A percentile compares a stretch with the other conserved stretches of the same genome.
Conservation (phyloP, 2,797 vertebrate species). For the Botia almorhae region DNA sequence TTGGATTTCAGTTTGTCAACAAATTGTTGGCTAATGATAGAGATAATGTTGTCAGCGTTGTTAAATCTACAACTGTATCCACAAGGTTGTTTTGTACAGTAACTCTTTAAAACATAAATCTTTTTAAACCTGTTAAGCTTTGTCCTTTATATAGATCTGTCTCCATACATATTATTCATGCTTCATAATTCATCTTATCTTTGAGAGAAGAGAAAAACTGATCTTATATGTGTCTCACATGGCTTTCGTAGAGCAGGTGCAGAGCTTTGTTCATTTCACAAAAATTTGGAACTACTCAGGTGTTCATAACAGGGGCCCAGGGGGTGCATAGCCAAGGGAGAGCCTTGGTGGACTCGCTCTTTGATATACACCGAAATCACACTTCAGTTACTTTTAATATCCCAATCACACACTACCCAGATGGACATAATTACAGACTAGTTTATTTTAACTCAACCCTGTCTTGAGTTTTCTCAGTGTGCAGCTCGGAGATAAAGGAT, state of each 20-base stretch:
- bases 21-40: neutral
- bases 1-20: neutral
- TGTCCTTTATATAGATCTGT: neutral
- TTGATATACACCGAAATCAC: constrained; percentile 70
- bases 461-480: constrained; percentile 68
- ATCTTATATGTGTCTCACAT: constrained; percentile 40
- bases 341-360: constrained; percentile 54
- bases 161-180: constrained; percentile 26
- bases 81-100: neutral
- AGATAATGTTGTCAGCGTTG: neutral
- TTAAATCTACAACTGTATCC: neutral
- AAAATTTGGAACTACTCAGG: constrained; percentile 70
- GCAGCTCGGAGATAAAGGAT: constrained; percentile 81
- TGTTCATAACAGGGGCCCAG: constrained; percentile 68
- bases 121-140: too few species aligned
- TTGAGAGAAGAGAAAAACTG: neutral
- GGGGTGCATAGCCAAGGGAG: constrained; percentile 65
- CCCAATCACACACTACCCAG: constrained; percentile 76
- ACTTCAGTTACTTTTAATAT: constrained; percentile 70
- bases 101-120: too few species aligned
- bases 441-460: constrained; percentile 75
- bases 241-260: constrained; percentile 56
- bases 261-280: constrained; percentile 60
- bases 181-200: constrained; percentile 33
- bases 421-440: constrained; percentile 80